Evolutionary conservation across 2,113 vertebrate genomes (phyloP).

Genomic region (Ictidomys tridecemlineatus): DNA sequence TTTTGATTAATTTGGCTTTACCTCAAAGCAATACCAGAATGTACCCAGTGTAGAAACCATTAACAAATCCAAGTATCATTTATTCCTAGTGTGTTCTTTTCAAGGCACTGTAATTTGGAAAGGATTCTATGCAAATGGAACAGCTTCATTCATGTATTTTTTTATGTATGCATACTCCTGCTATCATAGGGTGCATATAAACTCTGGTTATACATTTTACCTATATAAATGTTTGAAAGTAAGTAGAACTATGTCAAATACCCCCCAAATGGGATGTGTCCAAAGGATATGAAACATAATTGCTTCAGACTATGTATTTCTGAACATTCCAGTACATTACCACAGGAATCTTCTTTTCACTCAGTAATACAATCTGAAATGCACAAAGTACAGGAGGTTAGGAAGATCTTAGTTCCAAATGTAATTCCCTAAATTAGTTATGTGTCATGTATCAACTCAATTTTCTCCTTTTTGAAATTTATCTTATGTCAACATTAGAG

Average conservation of each 20-base stretch:
- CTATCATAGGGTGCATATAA: neutral
- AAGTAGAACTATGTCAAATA: neutral
- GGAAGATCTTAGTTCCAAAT: neutral
- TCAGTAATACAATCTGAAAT: neutral
- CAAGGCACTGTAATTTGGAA: neutral
- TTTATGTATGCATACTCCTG: neutral
- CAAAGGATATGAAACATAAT: neutral
- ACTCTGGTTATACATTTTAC: neutral
- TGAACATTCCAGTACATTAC: neutral
- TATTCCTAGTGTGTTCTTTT: neutral
- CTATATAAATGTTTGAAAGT: neutral
- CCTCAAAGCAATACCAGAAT: constrained; percentile 38
- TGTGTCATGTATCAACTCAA: neutral
- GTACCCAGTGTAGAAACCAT: neutral
- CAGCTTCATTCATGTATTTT: neutral
- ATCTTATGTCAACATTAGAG: neutral
- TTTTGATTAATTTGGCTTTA: constrained; percentile 60
- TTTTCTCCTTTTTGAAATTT: neutral
- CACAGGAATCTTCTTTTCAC: neutral
- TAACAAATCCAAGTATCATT: neutral
- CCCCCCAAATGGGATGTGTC: neutral
- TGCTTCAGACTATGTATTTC: neutral
- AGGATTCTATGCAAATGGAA: neutral
- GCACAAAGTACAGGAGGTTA: neutral
- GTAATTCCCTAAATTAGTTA: neutral